These are phyloP conservation scores for Myanophis thanlyinensis DNA, from an alignment of 2,113 vertebrate species.

Conservation along the genomic window DNA sequence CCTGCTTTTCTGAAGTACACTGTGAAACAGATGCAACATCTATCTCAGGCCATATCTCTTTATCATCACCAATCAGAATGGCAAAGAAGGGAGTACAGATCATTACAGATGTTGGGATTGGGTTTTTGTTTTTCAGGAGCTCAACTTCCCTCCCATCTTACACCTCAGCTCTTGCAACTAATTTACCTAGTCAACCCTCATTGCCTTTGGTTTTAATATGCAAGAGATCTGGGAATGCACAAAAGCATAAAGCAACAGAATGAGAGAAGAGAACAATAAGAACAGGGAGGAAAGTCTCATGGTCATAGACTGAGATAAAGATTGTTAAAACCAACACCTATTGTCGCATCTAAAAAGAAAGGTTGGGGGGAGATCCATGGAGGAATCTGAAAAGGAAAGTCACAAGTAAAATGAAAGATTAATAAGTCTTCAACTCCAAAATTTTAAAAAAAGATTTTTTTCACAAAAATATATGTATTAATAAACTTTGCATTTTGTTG, in stretches of 20 bases:
- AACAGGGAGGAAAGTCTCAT: neutral
- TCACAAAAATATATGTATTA: neutral
- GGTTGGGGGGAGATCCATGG: neutral
- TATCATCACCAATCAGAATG: neutral
- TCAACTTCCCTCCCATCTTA: neutral
- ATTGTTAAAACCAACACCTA: neutral
- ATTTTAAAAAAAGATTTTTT: neutral
- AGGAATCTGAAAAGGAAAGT: neutral
- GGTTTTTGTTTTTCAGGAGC: neutral
- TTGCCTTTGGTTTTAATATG: neutral
- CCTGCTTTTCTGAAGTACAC: neutral
- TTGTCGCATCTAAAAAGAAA: neutral
- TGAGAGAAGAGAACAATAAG: neutral
- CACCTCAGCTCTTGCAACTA: neutral
- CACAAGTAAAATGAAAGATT: neutral
- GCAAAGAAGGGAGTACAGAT: neutral
- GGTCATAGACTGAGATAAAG: neutral
- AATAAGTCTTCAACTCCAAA: neutral
- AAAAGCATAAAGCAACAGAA: neutral
- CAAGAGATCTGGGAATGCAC: neutral
- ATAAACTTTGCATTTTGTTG: slow-evolving; percentile 9
- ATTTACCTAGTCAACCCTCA: neutral
- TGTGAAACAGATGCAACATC: neutral
- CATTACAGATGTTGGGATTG: neutral
- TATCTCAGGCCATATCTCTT: neutral